A percentile compares a stretch with the other conserved stretches of the same genome.
These are phyloP conservation scores for Porites lutea DNA, from an alignment of 64 coral and sea anemone genomes.

Conservation along the genomic window DNA sequence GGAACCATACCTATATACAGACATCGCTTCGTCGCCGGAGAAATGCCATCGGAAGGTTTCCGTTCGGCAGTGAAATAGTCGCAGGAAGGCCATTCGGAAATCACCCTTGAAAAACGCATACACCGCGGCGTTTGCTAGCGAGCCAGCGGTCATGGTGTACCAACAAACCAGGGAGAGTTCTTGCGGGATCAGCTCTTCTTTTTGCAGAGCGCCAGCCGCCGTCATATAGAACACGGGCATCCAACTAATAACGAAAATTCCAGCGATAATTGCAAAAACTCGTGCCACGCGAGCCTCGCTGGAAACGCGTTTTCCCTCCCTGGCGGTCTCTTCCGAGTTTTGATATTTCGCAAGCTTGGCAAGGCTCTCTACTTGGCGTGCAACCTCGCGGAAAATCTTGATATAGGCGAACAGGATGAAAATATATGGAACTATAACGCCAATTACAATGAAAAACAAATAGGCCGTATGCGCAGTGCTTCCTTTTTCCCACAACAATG, in stretches of 20 bases:
- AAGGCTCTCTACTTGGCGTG: slow-evolving; percentile 63
- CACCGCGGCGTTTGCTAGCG: slow-evolving; percentile 50
- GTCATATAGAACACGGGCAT: slow-evolving; percentile 76
- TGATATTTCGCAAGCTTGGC: slow-evolving; percentile 49
- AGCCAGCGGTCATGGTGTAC: slow-evolving; percentile 65
- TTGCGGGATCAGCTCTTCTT: not conserved
- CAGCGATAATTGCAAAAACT: slow-evolving; percentile 72
- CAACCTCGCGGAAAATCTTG: slow-evolving; percentile 86
- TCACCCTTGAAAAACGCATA: slow-evolving; percentile 73
- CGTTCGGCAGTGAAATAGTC: slow-evolving; percentile 25
- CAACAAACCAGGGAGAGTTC: slow-evolving; percentile 39
- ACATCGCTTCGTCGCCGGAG: not conserved
- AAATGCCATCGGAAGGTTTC: not conserved
- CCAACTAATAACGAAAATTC: slow-evolving; percentile 72
- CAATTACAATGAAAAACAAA: slow-evolving; percentile 68
- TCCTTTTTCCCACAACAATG: slow-evolving; percentile 33
- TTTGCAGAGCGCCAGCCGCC: slow-evolving; percentile 31
- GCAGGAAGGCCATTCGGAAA: slow-evolving; percentile 58
- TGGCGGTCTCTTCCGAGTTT: slow-evolving; percentile 33
- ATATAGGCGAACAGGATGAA: slow-evolving; percentile 86
- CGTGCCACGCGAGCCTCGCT: slow-evolving; percentile 49
- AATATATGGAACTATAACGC: slow-evolving; percentile 82
- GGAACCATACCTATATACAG: not conserved
- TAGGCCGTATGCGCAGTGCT: slow-evolving; percentile 28
- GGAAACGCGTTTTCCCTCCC: slow-evolving; percentile 57